Conservation (phyloP, 1,140 invertebrate species). For the Hesperophylax magnus region DNA sequence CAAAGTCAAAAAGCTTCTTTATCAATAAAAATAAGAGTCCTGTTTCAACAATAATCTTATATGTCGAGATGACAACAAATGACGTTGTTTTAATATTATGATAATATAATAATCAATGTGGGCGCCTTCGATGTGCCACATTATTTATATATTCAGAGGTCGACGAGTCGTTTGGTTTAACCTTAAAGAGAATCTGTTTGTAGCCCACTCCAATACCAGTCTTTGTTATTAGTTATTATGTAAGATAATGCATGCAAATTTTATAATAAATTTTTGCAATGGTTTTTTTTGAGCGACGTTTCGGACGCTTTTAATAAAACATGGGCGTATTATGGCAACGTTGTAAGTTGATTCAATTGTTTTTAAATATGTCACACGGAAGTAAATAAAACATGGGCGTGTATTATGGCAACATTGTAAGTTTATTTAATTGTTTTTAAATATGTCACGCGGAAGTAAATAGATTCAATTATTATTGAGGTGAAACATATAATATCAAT, state of each 20-base stretch:
- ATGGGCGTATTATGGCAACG: too few relatives aligned
- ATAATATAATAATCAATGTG: background rate
- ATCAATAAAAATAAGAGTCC: background rate
- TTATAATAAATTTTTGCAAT: background rate
- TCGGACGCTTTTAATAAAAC: too few relatives aligned
- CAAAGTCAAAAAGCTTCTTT: background rate
- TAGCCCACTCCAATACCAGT: background rate
- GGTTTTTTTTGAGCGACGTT: background rate
- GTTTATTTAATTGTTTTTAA: too few relatives aligned
- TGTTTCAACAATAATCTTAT: background rate
- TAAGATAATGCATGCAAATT: constrained; percentile 15
- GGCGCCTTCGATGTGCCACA: background rate
- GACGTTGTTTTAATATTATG: too few relatives aligned
- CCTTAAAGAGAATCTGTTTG: background rate
- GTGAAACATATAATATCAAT: too few relatives aligned
- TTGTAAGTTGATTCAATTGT: too few relatives aligned
- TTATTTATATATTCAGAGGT: constrained; percentile 5
- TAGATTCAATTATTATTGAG: too few relatives aligned
- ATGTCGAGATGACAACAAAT: background rate
- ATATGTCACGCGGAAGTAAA: too few relatives aligned
- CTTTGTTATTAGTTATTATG: constrained; percentile 20
- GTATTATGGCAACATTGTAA: too few relatives aligned
- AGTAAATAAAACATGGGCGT: too few relatives aligned
- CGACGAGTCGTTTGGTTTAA: background rate
- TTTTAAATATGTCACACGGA: too few relatives aligned